Percentiles rank a stretch among this genome's conserved stretches.
phyloP scores from a whole-genome alignment of 2,888 invertebrate species.

The Temnothorax rugatulus region DNA sequence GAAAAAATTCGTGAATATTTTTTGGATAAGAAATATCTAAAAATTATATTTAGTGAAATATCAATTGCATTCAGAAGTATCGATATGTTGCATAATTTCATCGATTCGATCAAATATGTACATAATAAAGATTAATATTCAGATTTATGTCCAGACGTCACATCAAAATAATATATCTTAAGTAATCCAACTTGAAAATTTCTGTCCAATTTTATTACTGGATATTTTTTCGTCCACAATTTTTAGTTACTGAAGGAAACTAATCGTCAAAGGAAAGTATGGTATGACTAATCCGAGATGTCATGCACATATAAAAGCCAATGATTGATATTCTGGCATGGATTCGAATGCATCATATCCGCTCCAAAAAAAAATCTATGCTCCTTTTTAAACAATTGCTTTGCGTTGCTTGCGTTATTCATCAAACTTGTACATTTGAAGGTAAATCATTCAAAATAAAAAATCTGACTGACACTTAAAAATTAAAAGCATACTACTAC shows the following conservation, averaged over 20 bases:
- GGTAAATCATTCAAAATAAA: not conserved
- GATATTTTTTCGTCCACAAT: not conserved
- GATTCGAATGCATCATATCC: conserved; percentile 6
- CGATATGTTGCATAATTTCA: not conserved
- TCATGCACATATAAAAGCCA: not conserved
- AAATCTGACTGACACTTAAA: not conserved
- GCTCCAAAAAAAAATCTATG: conserved; percentile 32
- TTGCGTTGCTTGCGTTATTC: not conserved
- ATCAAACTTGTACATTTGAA: conserved; percentile 23
- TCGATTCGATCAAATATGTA: not conserved
- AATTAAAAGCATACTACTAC: not conserved
- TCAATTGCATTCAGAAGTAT: not conserved
- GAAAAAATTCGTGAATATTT: not conserved
- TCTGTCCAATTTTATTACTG: not conserved
- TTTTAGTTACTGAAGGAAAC: not conserved
- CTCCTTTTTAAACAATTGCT: conserved; percentile 19
- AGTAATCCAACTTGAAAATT: not conserved
- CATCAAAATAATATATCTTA: not conserved
- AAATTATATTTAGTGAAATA: not conserved
- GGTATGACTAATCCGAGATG: not conserved
- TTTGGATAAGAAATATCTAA: not conserved
- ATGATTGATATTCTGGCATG: conserved; percentile 4
- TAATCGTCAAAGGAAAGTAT: not conserved
- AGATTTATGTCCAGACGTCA: not conserved
- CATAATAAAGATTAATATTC: not conserved